A percentile compares a stretch with the other conserved stretches of the same genome.
Evolutionary conservation across 2,113 vertebrate species (phyloP).

Genomic region (Aptenodytes patagonicus): DNA sequence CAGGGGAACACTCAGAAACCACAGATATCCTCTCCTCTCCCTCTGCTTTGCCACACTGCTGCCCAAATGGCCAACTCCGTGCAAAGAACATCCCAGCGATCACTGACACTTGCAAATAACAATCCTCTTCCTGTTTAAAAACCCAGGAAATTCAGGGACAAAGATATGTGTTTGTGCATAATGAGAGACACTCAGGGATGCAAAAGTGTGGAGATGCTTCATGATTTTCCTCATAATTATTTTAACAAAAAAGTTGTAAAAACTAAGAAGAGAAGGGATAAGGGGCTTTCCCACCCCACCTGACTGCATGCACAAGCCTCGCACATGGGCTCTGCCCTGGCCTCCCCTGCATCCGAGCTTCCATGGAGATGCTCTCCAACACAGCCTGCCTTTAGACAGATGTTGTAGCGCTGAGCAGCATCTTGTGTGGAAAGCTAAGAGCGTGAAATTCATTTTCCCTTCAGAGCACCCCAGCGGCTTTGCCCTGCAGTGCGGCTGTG

Average conservation of each 20-base stretch:
- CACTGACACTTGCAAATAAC: neutral
- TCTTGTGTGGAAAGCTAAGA: neutral
- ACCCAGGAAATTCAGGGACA: neutral
- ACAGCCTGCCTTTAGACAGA: neutral
- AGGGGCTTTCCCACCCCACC: neutral
- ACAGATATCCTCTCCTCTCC: neutral
- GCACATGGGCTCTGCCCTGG: neutral
- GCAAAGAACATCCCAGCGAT: neutral
- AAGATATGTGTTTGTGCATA: rapidly evolving
- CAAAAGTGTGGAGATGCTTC: neutral
- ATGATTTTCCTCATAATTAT: neutral
- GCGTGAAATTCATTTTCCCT: neutral
- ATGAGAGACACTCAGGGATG: neutral
- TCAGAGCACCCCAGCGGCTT: neutral
- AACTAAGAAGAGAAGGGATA: neutral
- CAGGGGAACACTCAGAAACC: neutral
- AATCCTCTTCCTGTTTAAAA: neutral
- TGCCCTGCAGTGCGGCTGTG: neutral
- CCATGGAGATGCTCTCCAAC: rapidly evolving
- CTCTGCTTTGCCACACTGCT: neutral
- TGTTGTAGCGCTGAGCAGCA: neutral
- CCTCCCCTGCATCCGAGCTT: rapidly evolving
- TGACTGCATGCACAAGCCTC: rapidly evolving
- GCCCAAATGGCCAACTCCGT: rapidly evolving
- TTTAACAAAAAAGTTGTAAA: neutral